Percentiles rank a stretch among this genome's conserved stretches.
These are phyloP conservation scores for Pomacea canaliculata DNA, from an alignment of 2,888 invertebrate species.

Conservation along the genomic window DNA sequence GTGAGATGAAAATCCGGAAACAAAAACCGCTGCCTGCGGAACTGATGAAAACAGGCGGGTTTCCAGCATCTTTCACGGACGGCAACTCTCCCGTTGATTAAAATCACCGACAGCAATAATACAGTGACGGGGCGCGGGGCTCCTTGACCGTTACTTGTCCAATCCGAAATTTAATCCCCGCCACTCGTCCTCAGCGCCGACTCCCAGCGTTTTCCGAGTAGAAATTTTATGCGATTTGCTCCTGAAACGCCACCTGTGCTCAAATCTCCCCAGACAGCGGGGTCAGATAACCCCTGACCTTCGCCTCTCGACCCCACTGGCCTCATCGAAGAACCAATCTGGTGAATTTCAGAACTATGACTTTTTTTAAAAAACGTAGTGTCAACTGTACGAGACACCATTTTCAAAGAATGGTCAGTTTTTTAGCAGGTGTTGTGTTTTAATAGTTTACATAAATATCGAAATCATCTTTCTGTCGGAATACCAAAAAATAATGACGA, in stretches of 20 bases:
- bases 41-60: background rate
- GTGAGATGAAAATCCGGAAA: background rate
- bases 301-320: conserved; percentile 8
- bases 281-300: conserved; percentile 14
- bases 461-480: background rate
- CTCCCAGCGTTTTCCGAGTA: conserved; percentile 2
- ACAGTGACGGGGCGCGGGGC: background rate
- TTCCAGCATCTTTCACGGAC: background rate
- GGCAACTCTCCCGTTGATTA: background rate
- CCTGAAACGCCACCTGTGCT: conserved; percentile 16
- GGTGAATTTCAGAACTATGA: background rate
- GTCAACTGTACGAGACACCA: background rate
- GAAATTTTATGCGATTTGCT: conserved; percentile 7
- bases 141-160: conserved; percentile 12
- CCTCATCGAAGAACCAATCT: background rate
- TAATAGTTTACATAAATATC: no score
- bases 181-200: background rate
- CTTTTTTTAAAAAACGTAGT: background rate
- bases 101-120: conserved; percentile 8
- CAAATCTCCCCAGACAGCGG: background rate
- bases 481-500: background rate
- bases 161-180: conserved; percentile 17
- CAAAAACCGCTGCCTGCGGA: background rate
- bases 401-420: background rate
- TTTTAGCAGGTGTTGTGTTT: background rate